Base-by-base conservation (phyloP, 1,140 invertebrate genomes). In the Oncopeltus fasciatus region DNA sequence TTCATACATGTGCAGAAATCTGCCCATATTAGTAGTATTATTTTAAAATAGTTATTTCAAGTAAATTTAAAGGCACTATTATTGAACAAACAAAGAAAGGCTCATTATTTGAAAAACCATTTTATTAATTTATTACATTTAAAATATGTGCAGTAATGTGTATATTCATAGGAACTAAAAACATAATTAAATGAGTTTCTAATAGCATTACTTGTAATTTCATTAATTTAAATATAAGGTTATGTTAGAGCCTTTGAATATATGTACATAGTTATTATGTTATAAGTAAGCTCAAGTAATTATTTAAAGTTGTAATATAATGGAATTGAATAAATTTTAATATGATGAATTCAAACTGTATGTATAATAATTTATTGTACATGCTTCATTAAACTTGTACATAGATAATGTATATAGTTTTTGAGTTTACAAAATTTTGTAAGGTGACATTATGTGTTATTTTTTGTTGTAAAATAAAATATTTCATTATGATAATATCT, bases 311-410 rank as follows among this genome's bases (percentile, higher is more conserved):
- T 57, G 56, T 57, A 57, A 29, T 57, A 57, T 57, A 57, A 57
- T 57, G 56, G 56, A 57, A 57, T 57, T 57, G 56, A 57, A 18
- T 57, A 57, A 57, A 57, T 27, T 57, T 57, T 57, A 57, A 57
- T 57, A 57, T 46, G 44, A n/a, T 46, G 21, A 46, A 46, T 11
- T 46, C 8, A 46, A 46, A 46, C n/a, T 46, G 44, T 46, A 46
- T 20, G 21, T 46, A 20, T 46, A 46, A 46, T 20, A 20, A 2
- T 46, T 5, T 20, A 46, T 46, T 46, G 44, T 46, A 46, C 44
- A n/a, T n/a, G n/a, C 21, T 46, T 20, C 21, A 46, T 20, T 46
- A 20, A 20, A 46, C 12, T 2, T 46, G 44, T 46, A 46, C 21
- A 46, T 46, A 46, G 44, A 46, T 46, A 46, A 46, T 46, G 44